phyloP scores from a whole-genome alignment of 2,797 vertebrate species.

The Clarias fuscus region DNA sequence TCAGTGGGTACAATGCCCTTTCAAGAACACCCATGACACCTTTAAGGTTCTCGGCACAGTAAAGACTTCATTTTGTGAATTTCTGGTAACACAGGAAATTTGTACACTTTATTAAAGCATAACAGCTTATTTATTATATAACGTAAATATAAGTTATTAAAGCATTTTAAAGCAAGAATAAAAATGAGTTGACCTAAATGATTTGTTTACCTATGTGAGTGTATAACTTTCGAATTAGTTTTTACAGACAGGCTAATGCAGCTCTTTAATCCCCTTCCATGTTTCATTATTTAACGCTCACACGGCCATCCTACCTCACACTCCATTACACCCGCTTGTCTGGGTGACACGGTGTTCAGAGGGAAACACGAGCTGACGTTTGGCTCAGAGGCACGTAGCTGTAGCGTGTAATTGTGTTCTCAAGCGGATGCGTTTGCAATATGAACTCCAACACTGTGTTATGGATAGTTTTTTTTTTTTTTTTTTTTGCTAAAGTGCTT shows the following conservation, averaged over 20 bases:
- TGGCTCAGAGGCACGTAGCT: conserved; percentile 35
- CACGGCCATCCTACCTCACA: conserved; percentile 27
- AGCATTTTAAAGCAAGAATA: background rate
- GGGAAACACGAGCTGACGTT: conserved; percentile 48
- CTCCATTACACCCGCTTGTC: conserved; percentile 47
- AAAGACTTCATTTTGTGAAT: background rate
- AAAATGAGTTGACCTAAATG: background rate
- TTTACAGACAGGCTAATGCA: conserved; percentile 29
- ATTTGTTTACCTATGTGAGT: conserved; percentile 37
- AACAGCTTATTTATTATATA: background rate
- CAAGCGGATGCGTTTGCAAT: conserved; percentile 38
- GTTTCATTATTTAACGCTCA: conserved; percentile 46
- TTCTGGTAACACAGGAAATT: background rate
- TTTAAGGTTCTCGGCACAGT: background rate
- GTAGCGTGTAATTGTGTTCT: conserved; percentile 54
- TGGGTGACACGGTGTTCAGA: conserved; percentile 39
- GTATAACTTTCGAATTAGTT: conserved; percentile 33
- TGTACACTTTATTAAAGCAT: background rate
- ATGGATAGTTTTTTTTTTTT: background rate
- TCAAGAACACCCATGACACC: no score
- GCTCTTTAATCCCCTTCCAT: conserved; percentile 27
- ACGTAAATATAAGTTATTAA: background rate
- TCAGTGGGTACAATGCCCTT: no score
- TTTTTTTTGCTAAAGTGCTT: conserved; percentile 24
- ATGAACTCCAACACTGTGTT: conserved; percentile 16